A percentile compares a stretch with the other conserved stretches of the same genome.
These are phyloP conservation scores for Terrapene triunguis DNA, from an alignment of 2,113 vertebrate species.

Conservation along the genomic window DNA sequence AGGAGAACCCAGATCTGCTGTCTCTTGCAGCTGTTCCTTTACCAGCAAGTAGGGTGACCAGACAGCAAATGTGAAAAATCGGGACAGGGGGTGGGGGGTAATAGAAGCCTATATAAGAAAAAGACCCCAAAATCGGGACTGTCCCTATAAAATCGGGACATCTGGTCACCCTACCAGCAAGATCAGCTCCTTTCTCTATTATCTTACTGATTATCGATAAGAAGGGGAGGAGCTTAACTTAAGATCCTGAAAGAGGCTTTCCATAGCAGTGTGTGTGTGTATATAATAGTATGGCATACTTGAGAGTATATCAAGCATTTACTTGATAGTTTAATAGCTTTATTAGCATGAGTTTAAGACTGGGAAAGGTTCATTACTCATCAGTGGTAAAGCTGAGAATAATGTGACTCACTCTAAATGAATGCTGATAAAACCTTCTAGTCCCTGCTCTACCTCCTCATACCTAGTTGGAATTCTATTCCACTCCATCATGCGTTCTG, in stretches of 20 bases:
- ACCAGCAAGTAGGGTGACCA: not conserved
- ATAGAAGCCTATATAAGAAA: too few relatives aligned
- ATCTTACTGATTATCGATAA: accelerated
- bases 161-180: not conserved
- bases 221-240: not conserved
- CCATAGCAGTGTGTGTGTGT: not conserved
- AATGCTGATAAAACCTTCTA: accelerated
- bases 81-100: too few relatives aligned
- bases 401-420: not conserved
- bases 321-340: not conserved
- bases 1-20: slow-evolving; percentile 2
- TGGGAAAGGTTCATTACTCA: not conserved
- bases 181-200: not conserved
- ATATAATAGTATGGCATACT: not conserved
- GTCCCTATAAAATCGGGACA: too few relatives aligned
- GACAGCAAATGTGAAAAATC: too few relatives aligned
- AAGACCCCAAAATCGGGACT: too few relatives aligned
- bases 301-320: not conserved
- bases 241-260: not conserved
- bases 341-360: not conserved
- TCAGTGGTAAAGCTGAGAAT: not conserved
- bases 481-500: not conserved
- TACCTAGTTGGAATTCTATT: not conserved
- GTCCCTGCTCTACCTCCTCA: too few relatives aligned
- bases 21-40: slow-evolving; percentile 1